phyloP scores from a whole-genome alignment of 1,140 invertebrate genomes.

The Cataglyphis hispanica region DNA sequence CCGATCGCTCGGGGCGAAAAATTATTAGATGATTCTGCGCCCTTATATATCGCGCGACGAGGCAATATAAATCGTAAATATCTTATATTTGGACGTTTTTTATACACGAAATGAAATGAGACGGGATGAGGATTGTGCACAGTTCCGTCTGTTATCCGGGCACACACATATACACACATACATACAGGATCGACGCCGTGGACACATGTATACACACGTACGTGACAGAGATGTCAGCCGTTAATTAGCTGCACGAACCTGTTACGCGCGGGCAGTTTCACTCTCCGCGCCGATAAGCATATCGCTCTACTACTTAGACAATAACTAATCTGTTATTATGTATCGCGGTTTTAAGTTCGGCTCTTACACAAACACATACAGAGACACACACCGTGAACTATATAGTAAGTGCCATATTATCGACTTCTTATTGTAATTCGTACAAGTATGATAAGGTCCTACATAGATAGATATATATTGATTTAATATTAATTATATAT shows the following conservation, averaged over 20 bases:
- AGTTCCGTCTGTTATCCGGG: background rate
- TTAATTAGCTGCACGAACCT: conserved; percentile 7
- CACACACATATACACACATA: background rate
- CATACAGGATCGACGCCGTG: no score
- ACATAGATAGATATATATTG: background rate
- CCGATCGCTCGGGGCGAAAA: no score
- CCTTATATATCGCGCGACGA: no score
- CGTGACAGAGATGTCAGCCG: background rate
- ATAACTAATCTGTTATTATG: conserved; percentile 16
- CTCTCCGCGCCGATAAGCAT: conserved; percentile 28
- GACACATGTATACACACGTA: background rate
- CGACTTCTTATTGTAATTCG: background rate
- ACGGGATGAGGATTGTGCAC: background rate
- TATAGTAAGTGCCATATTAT: conserved; percentile 47
- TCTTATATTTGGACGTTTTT: conserved; percentile 6
- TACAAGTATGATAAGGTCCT: background rate
- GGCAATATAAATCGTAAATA: background rate
- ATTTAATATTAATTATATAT: conserved; percentile 4
- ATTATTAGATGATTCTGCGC: no score
- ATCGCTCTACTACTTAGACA: conserved; percentile 6
- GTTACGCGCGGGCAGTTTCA: conserved; percentile 21
- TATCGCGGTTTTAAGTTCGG: conserved; percentile 26
- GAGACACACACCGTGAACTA: background rate
- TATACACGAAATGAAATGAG: background rate
- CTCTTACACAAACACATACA: conserved; percentile 2